Evolutionary conservation across 1,140 invertebrate species (phyloP), one percentile per base, ranked within the genome.

Genomic region (Teleopsis dalmanni): DNA sequence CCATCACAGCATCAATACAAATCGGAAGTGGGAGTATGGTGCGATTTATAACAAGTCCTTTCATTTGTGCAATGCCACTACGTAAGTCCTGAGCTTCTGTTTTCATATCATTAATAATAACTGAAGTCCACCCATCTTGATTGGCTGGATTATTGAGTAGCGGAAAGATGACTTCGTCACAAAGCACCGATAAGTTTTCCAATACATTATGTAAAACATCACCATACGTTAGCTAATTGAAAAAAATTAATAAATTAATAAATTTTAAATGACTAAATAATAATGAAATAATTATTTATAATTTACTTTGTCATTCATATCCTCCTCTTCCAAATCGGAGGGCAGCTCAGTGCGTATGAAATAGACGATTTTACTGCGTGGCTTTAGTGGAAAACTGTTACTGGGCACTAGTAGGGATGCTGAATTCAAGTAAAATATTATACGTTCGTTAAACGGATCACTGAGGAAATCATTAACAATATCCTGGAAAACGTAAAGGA

Each of bases 91-190:
- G 79, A 5, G 85, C 75, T 57, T 88, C 84, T 5, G 76, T 75
- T 33, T 78, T 77, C 16, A 89, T 76, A 68, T 90, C 87, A 45
- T 81, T 75, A 2, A 77, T 74, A 2, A 89, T 78, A 14, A 86
- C 78, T 26, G 72, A 70, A 1, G 86, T 85, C 85, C 86, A 89
- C 5, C 75, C 75, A 29, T 70, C 61, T 52, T 82, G 79, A 66
- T 87, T 88, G 14, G 70, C 65, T 11, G 74, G 58, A 60, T 80
- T 82, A 9, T 74, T 76, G 19, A 88, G 59, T 19, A 89, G 57
- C 23, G 85, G 85, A 22, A 83, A 72, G 16, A 86, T 57, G 63
- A 87, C 84, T 59, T 88, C 80, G 65, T 91, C 85, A 21, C 88
- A 75, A 34, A 89, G 76, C n/a, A 80, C 75, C 5, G 81, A 77